These are phyloP conservation scores for Nomada ruficornis DNA, from an alignment of 2,888 invertebrate genomes.

Conservation along the genomic window DNA sequence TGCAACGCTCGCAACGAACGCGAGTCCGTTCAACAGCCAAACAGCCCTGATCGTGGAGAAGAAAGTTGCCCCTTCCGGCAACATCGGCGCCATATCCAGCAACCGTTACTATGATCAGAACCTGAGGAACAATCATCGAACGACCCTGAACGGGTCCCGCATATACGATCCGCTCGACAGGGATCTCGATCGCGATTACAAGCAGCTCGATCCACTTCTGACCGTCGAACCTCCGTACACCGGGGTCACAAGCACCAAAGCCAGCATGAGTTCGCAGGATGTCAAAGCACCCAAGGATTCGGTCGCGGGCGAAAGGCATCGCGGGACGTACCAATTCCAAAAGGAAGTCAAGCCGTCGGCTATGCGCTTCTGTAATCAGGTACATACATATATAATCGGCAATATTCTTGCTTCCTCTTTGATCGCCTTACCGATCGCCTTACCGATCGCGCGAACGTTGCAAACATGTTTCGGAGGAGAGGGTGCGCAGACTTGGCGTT, in stretches of 20 bases:
- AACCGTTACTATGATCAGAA: slow-evolving; percentile 81
- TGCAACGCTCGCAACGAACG: slow-evolving; percentile 79
- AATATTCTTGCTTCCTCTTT: too few relatives aligned
- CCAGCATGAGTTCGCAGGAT: slow-evolving; percentile 70
- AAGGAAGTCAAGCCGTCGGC: slow-evolving; percentile 53
- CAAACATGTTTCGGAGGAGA: too few relatives aligned
- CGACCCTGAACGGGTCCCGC: slow-evolving; percentile 69
- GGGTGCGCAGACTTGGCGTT: too few relatives aligned
- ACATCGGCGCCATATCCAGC: slow-evolving; percentile 4
- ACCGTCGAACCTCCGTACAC: slow-evolving; percentile 37
- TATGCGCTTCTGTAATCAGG: slow-evolving; percentile 59
- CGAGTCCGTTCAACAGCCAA: slow-evolving; percentile 83
- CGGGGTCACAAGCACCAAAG: slow-evolving; percentile 14
- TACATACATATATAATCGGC: slow-evolving; percentile 17
- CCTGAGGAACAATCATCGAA: slow-evolving; percentile 76
- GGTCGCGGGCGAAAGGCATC: neutral
- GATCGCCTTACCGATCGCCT: too few relatives aligned
- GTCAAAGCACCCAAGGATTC: slow-evolving; percentile 55
- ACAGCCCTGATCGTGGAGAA: slow-evolving; percentile 75
- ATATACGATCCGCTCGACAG: slow-evolving; percentile 77
- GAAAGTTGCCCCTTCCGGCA: slow-evolving; percentile 35
- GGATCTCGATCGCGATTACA: slow-evolving; percentile 73
- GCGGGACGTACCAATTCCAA: slow-evolving; percentile 57
- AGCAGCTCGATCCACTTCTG: slow-evolving; percentile 77
- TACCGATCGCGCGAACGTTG: too few relatives aligned